phyloP scores from a whole-genome alignment of 2,888 invertebrate species.

The Selenia dentaria region DNA sequence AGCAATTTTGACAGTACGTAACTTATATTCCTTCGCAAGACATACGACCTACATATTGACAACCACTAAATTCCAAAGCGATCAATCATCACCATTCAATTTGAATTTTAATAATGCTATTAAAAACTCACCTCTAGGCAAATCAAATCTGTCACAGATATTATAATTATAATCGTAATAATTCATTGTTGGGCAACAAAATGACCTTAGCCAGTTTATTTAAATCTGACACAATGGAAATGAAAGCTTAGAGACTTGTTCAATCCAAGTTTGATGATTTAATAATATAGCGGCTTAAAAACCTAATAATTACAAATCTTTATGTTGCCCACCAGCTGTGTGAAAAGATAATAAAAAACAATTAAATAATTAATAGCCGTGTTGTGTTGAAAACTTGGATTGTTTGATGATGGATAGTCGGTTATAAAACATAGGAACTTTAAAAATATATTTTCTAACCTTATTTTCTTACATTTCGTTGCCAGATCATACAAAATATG shows the following conservation, averaged over 20 bases:
- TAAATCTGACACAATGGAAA: conserved; percentile 2
- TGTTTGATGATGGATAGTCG: conserved; percentile 20
- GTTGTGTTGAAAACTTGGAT: conserved; percentile 34
- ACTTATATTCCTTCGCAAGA: conserved; percentile 1
- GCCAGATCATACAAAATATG: too few relatives aligned
- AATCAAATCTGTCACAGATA: conserved; percentile 53
- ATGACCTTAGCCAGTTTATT: conserved; percentile 20
- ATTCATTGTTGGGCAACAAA: conserved; percentile 21
- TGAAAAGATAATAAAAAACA: conserved; percentile 46
- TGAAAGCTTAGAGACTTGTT: conserved; percentile 18
- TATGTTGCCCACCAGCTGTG: conserved; percentile 59
- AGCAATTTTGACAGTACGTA: too few relatives aligned
- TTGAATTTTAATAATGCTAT: conserved; percentile 49
- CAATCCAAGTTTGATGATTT: conserved; percentile 44
- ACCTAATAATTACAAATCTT: conserved; percentile 58
- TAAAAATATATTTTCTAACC: too few relatives aligned
- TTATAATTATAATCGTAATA: conserved; percentile 46
- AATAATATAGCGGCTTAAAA: conserved; percentile 50
- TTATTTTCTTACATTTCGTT: too few relatives aligned
- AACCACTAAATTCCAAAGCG: conserved; percentile 34
- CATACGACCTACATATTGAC: conserved; percentile 14
- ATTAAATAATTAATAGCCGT: conserved; percentile 58
- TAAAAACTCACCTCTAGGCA: conserved; percentile 48
- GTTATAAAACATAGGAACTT: too few relatives aligned
- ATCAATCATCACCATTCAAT: conserved; percentile 47